Evolutionary conservation across 37 sponge, comb jelly and placozoan species (phyloP).

Genomic region (Chondrosia reniformis): DNA sequence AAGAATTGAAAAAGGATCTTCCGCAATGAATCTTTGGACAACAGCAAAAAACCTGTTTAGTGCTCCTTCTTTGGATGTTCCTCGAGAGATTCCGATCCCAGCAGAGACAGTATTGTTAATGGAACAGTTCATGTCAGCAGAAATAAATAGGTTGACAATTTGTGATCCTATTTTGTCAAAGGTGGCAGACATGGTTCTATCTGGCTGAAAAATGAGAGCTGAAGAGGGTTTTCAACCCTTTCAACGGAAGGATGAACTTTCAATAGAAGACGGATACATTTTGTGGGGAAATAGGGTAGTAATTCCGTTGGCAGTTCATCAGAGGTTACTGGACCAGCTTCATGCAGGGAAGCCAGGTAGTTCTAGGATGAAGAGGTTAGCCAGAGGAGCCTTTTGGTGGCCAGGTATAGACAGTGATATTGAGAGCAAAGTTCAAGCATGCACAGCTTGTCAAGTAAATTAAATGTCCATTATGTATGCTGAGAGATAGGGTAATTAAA

Average conservation of each 20-base stretch:
- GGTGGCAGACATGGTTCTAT: neutral
- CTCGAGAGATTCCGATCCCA: neutral
- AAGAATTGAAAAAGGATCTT: no score
- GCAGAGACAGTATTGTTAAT: neutral
- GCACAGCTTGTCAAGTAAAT: conserved; percentile 23
- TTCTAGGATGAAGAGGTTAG: conserved; percentile 44
- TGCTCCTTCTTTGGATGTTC: conserved; percentile 17
- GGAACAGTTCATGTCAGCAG: neutral
- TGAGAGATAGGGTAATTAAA: no score
- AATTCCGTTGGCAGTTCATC: conserved; percentile 6
- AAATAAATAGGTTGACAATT: conserved; percentile 23
- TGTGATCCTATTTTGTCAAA: conserved; percentile 35
- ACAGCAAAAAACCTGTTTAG: no score
- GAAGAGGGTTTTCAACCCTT: conserved; percentile 12
- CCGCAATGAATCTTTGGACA: no score
- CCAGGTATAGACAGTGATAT: conserved; percentile 4
- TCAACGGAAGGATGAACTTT: conserved; percentile 25
- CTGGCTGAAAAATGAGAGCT: conserved; percentile 24
- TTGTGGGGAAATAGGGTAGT: conserved; percentile 56
- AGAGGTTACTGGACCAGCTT: conserved; percentile 14
- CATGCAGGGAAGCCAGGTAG: conserved; percentile 46
- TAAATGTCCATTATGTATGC: no score
- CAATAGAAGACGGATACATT: conserved; percentile 25
- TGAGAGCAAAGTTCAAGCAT: conserved; percentile 20
- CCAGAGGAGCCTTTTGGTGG: conserved; percentile 29